Evolutionary conservation across 2,888 invertebrate genomes (phyloP), one percentile per base, ranked within the genome.

Genomic region (Hemistola chrysoprasaria): DNA sequence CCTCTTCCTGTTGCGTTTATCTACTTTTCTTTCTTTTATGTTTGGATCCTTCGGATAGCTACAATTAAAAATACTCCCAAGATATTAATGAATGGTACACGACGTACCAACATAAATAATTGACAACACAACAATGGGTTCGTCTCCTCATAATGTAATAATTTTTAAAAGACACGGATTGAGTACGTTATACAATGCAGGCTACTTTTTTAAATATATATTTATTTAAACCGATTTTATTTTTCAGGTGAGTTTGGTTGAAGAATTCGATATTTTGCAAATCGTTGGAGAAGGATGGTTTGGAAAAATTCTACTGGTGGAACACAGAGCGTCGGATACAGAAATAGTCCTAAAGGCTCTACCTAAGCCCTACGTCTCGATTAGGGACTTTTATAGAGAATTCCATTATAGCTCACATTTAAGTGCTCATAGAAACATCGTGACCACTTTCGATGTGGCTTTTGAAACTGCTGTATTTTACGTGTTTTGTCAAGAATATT

Each of bases 271-370:
- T 77, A 95, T 98, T 62, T 90, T 97, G 39, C 96, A 96, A 91
- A 96, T 97, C 62, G 95, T 98, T 34, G 97, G 97, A 34, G 96
- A 97, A 89, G 98, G 98, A 85, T 97, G 97, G 94, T 97, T 97
- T 71, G 97, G 97, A 33, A 97, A 97, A 84, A 97, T 98, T 59
- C 91, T 98, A 40, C 89, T 98, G 45, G 97, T 97, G 20, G 97
- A 97, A 75, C 98, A 98, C 82, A 93, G 95, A 56, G 95, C 95
- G 56, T 97, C 97, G 0, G 95, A 96, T 61, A 95, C 95, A 26
- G 96, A 97, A 86, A 97, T 98, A 90, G 98, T 98, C 7, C 87
- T 98, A 34, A 98, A 98, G 81, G 96, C 96, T 11, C 84, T 96
- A 40, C 96, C 96, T 33, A 97, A 96, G 67, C 95, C 96, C 3